Evolutionary conservation across 2,797 vertebrate species (phyloP).

Genomic region (Morelia viridis): DNA sequence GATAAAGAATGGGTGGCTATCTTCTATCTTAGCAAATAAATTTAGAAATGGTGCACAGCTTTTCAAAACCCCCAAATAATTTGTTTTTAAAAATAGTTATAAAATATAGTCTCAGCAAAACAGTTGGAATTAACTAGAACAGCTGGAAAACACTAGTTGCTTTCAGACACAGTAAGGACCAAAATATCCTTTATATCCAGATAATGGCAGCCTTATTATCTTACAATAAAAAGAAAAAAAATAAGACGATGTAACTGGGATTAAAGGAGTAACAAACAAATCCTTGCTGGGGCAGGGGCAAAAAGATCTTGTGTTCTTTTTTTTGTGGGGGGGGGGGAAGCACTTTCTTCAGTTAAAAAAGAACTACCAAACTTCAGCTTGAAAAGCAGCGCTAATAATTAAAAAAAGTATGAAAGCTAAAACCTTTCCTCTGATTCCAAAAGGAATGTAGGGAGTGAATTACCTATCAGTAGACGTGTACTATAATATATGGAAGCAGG

Average conservation of each 20-base stretch:
- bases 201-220: not conserved
- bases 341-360: not conserved
- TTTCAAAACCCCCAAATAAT: not conserved
- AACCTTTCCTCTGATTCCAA: not conserved
- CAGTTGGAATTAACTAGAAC: not conserved
- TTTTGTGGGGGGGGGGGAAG: not conserved
- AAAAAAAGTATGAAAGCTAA: not conserved
- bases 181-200: not conserved
- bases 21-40: not conserved
- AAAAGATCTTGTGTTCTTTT: not conserved
- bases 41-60: not conserved
- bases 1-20: not conserved
- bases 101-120: not conserved
- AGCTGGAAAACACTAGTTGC: not conserved
- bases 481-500: not conserved
- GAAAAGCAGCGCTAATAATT: not conserved
- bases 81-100: not conserved
- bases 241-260: not conserved
- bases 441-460: conserved; percentile 2
- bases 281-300: not conserved
- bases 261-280: not conserved
- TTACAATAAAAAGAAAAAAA: not conserved
- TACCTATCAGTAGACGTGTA: not conserved
- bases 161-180: not conserved
- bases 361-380: not conserved